Evolutionary conservation across 2,888 invertebrate genomes (phyloP), one percentile per base, ranked within the genome.

Genomic region (Barypeithes pellucidus): DNA sequence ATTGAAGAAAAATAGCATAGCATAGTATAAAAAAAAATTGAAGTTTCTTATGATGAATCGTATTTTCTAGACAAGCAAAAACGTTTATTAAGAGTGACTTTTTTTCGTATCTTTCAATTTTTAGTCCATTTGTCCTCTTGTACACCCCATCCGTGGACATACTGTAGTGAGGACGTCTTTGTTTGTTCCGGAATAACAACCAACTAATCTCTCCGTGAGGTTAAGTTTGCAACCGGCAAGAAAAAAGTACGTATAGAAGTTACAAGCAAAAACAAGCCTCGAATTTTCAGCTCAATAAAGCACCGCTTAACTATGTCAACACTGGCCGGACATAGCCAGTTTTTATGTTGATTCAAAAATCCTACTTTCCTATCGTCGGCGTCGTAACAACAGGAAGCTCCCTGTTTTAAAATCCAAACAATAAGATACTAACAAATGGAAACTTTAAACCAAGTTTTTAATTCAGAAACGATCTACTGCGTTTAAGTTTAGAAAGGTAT

Each of bases 371-470:
- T 41, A 1, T 41, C n/a, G 24, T 24, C n/a, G 9, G 9, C 3
- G 1, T 43, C 43, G 7, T 43, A 16, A 16, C 43, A 43, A 16
- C 16, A 43, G 16, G 4, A 43, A n/a, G 3, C 8, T 43, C 3
- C 16, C 43, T 43, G 12, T n/a, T 39, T 3, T 39, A 12, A 39
- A 39, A 16, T 43, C 16, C 14, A 43, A 43, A 43, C 43, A 43
- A 16, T 43, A 16, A 3, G 7, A 43, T 16, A 43, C 7, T 8
- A 43, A n/a, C 7, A 16, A 43, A 43, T 47, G 22, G 47, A 47
- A 47, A 47, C 45, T 47, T 47, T 47, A 12, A 20, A 22, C 18
- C 20, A 47, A 20, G 14, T 45, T 45, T n/a, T 22, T 43, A 43
- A 43, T 4, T 47, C 22, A 47, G 22, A 47, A 22, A 47, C 47